Conservation (phyloP, 2,888 invertebrate genomes). For the Scaptomyza polygonia region DNA sequence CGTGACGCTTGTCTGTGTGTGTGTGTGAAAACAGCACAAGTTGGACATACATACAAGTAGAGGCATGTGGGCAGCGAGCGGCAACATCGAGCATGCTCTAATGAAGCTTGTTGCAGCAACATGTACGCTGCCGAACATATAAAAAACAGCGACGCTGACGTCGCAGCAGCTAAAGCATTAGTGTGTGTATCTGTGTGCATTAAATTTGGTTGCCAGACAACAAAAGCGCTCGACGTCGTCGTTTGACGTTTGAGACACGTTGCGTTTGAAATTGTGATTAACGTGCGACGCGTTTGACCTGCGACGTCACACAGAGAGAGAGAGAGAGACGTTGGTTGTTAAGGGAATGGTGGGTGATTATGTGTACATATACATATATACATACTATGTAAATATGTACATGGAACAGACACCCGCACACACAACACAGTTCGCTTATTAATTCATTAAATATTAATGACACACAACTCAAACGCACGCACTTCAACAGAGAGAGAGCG, state of each 20-base stretch:
- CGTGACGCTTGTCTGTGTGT: slow-evolving; percentile 32
- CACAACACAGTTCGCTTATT: slow-evolving; percentile 48
- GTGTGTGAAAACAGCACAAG: slow-evolving; percentile 10
- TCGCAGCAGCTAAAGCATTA: slow-evolving; percentile 6
- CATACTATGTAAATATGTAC: slow-evolving; percentile 1
- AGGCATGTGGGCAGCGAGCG: slow-evolving; percentile 32
- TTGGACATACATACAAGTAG: background rate
- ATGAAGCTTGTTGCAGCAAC: slow-evolving; percentile 28
- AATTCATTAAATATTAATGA: slow-evolving; percentile 73
- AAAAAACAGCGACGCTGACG: slow-evolving; percentile 9
- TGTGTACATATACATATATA: background rate
- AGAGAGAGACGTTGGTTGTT: no score
- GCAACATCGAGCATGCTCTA: slow-evolving; percentile 30
- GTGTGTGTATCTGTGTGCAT: background rate
- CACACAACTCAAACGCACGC: slow-evolving; percentile 10
- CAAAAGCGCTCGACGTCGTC: slow-evolving; percentile 5
- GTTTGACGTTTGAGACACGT: slow-evolving; percentile 30
- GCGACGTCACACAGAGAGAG: slow-evolving; percentile 38
- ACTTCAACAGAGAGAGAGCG: background rate
- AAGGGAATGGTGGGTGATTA: background rate
- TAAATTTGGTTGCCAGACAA: slow-evolving; percentile 30
- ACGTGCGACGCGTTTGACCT: slow-evolving; percentile 72
- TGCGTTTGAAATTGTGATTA: slow-evolving; percentile 48
- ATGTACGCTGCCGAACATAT: slow-evolving; percentile 37
- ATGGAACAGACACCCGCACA: slow-evolving; percentile 38